These are phyloP conservation scores for Corythornis madagascariensis DNA, from an alignment of 2,113 vertebrate species.

Conservation along the genomic window DNA sequence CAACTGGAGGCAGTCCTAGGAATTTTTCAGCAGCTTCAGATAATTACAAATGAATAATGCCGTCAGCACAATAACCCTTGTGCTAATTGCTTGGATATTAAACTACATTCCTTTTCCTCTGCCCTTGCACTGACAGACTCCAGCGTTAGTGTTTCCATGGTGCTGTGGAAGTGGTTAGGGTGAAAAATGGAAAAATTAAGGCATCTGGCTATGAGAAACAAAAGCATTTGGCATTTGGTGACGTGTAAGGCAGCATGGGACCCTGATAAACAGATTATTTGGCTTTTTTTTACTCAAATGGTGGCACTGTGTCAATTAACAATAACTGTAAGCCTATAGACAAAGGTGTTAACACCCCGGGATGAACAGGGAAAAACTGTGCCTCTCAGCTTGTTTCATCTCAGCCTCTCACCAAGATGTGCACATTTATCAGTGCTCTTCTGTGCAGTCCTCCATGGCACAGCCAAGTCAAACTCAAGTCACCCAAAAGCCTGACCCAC, in stretches of 20 bases:
- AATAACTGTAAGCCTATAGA: not conserved
- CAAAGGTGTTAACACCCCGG: not conserved
- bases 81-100: conserved; percentile 50
- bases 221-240: not conserved
- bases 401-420: not conserved
- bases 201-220: not conserved
- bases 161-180: not conserved
- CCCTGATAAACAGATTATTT: not conserved
- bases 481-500: no score
- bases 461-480: not conserved
- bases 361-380: not conserved
- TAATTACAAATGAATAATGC: conserved; percentile 59
- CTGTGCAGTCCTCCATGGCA: not conserved
- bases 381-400: not conserved
- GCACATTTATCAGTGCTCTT: fast-evolving
- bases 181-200: not conserved
- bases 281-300: not conserved
- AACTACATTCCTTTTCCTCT: conserved; percentile 49
- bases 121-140: conserved; percentile 1
- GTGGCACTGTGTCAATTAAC: not conserved
- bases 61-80: conserved; percentile 59
- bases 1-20: conserved; percentile 47
- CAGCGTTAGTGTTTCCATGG: not conserved
- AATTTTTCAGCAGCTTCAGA: conserved; percentile 56
- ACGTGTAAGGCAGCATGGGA: not conserved